phyloP scores from a whole-genome alignment of 2,888 invertebrate species.

The Andrena marginata region DNA sequence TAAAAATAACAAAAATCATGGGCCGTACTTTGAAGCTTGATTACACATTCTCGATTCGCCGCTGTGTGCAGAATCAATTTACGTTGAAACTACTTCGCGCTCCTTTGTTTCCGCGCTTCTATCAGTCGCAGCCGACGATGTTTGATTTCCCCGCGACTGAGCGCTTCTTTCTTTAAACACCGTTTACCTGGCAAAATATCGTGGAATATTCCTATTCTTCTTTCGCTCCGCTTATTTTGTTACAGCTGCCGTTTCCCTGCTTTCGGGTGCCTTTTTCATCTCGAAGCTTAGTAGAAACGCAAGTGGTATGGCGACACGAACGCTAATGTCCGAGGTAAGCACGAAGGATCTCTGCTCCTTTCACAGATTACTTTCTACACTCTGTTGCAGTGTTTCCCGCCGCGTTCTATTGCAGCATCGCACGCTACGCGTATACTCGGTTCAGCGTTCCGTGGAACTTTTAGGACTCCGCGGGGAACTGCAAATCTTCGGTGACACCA shows the following conservation, averaged over 20 bases:
- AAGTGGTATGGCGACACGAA: no score
- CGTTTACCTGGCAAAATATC: not conserved
- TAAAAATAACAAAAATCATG: no score
- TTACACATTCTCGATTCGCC: not conserved
- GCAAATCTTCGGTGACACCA: not conserved
- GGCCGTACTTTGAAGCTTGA: not conserved
- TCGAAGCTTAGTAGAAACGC: not conserved
- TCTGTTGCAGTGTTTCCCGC: not conserved
- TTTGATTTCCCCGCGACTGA: not conserved
- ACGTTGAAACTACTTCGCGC: not conserved
- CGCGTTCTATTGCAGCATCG: not conserved
- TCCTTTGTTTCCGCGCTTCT: conserved; percentile 6
- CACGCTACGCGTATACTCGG: not conserved
- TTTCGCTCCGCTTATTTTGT: no score
- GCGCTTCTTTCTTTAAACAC: not conserved
- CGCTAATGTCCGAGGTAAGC: not conserved
- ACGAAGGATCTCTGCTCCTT: not conserved
- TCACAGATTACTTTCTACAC: conserved; percentile 17
- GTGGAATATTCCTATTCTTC: not conserved
- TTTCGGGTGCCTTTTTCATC: not conserved
- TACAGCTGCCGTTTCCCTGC: not conserved
- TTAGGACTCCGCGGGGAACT: no score
- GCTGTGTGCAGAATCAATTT: not conserved
- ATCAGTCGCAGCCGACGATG: conserved; percentile 4
- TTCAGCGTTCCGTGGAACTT: not conserved